Percentiles rank a stretch among this genome's conserved stretches.
These are phyloP conservation scores for Oncorhynchus tshawytscha DNA, from an alignment of 2,113 vertebrate species.

Conservation along the genomic window DNA sequence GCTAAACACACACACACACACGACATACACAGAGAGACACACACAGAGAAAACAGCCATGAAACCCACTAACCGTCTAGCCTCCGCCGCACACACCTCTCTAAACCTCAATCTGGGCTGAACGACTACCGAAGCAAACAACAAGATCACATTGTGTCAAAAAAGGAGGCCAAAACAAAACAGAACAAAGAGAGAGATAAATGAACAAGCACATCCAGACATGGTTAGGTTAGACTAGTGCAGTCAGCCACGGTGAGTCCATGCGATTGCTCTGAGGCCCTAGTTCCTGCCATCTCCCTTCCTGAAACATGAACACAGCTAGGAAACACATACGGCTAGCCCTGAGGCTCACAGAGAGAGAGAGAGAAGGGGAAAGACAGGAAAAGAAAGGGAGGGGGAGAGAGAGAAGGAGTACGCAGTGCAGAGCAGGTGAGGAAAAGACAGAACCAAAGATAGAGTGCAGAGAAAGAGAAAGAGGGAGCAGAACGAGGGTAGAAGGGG, in stretches of 20 bases:
- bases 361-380: neutral
- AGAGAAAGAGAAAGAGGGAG: conserved; percentile 20
- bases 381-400: conserved; percentile 17
- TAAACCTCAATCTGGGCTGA: conserved; percentile 69
- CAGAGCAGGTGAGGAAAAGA: neutral
- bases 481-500: too few relatives aligned
- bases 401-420: conserved; percentile 24
- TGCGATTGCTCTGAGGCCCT: conserved; percentile 6
- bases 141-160: conserved; percentile 56
- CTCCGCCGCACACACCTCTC: conserved; percentile 44
- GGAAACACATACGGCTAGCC: conserved; percentile 63
- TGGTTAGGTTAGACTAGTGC: conserved; percentile 65
- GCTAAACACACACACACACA: conserved; percentile 75
- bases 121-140: conserved; percentile 65
- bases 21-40: conserved; percentile 14
- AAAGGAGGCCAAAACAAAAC: conserved; percentile 46
- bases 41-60: conserved; percentile 72
- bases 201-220: conserved; percentile 67
- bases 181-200: conserved; percentile 62
- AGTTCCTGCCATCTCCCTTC: conserved; percentile 67
- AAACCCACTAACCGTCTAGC: conserved; percentile 65
- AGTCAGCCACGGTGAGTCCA: conserved; percentile 70
- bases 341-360: conserved; percentile 59
- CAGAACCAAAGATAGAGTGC: neutral
- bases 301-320: conserved; percentile 60